Conservation (phyloP, 2,888 invertebrate genomes). For the Abrostola triplasia region DNA sequence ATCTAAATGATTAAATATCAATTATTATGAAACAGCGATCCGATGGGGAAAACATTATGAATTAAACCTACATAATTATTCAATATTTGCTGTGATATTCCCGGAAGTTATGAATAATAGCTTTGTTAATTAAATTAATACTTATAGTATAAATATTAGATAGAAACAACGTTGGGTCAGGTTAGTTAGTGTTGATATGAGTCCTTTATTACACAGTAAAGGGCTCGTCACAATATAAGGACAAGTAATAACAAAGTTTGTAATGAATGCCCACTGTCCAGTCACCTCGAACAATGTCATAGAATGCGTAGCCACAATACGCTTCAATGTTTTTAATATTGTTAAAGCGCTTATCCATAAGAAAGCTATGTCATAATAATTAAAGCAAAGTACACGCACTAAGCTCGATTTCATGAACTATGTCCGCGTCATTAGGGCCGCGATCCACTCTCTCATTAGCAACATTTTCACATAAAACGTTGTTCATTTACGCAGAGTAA, state of each 20-base stretch:
- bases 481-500: conserved; percentile 77
- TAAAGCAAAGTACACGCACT: conserved; percentile 58
- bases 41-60: conserved; percentile 31
- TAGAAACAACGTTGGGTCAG: background rate
- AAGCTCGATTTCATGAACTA: conserved; percentile 75
- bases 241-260: conserved; percentile 7
- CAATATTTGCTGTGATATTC: conserved; percentile 12
- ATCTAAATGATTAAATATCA: conserved; percentile 52
- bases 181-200: conserved; percentile 3
- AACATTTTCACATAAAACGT: conserved; percentile 84
- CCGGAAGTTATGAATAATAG: conserved; percentile 18
- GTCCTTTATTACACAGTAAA: background rate
- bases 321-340: conserved; percentile 26
- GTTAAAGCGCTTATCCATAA: conserved; percentile 25
- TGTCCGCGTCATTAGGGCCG: conserved; percentile 79
- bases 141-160: background rate
- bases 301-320: conserved; percentile 10
- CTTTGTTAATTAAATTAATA: conserved; percentile 2
- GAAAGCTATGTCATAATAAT: conserved; percentile 65
- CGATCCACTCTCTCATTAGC: conserved; percentile 81
- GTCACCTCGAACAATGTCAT: conserved; percentile 5
- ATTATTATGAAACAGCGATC: conserved; percentile 37
- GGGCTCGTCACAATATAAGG: conserved; percentile 1
- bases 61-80: conserved; percentile 10
- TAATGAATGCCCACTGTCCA: conserved; percentile 4